Evolutionary conservation across 2,888 invertebrate species (phyloP).

Genomic region (Gerris lacustris): DNA sequence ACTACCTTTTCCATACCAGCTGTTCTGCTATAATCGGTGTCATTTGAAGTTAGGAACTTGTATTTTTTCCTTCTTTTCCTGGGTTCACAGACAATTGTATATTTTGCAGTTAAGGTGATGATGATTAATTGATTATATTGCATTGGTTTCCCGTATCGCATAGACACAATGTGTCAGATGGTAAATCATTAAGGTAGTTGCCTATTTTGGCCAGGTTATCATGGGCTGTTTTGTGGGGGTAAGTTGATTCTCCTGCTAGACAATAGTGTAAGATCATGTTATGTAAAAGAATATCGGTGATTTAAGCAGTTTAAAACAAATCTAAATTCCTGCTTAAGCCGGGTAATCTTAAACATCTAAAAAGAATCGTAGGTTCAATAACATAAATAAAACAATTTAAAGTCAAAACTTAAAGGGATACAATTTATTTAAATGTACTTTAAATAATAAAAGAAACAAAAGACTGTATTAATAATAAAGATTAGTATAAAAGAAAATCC

Average conservation of each 20-base stretch:
- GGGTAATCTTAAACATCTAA: too few relatives aligned
- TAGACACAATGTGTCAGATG: slow-evolving; percentile 16
- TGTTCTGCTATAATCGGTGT: slow-evolving; percentile 15
- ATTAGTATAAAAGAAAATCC: too few relatives aligned
- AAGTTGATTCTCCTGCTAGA: neutral
- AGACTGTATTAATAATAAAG: too few relatives aligned
- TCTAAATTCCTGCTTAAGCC: too few relatives aligned
- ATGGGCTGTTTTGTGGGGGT: neutral
- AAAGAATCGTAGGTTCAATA: too few relatives aligned
- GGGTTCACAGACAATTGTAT: slow-evolving; percentile 14
- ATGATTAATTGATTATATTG: slow-evolving; percentile 9
- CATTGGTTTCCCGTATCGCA: slow-evolving; percentile 15
- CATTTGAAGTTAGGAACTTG: slow-evolving; percentile 4
- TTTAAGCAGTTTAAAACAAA: too few relatives aligned
- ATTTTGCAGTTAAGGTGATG: neutral
- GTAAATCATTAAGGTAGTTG: slow-evolving; percentile 6
- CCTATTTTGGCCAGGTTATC: slow-evolving; percentile 1
- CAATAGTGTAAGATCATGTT: neutral
- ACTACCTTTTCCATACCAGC: slow-evolving; percentile 17
- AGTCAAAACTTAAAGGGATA: too few relatives aligned
- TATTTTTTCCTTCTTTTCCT: slow-evolving; percentile 8
- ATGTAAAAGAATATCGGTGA: too few relatives aligned
- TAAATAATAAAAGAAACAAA: too few relatives aligned
- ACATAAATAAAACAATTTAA: too few relatives aligned
- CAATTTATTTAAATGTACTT: too few relatives aligned